Conservation (phyloP, 2,888 invertebrate species). For the Campaea margaritaria region DNA sequence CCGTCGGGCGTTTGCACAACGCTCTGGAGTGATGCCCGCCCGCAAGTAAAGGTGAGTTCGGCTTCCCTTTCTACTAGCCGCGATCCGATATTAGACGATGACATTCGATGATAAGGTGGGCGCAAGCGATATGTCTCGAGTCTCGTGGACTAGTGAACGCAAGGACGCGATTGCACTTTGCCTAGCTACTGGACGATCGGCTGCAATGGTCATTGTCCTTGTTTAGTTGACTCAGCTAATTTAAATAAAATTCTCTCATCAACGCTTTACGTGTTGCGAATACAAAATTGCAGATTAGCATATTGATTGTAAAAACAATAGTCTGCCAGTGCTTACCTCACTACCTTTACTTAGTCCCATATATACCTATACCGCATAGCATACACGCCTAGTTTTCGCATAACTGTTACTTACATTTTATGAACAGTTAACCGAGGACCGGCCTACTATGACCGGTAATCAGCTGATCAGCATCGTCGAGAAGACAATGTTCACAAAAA, state of each 20-base stretch:
- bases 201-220: conserved; percentile 44
- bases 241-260: conserved; percentile 45
- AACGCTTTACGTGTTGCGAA: conserved; percentile 33
- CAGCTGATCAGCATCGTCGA: conserved; percentile 53
- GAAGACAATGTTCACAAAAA: conserved; percentile 28
- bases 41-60: conserved; percentile 73
- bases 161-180: conserved; percentile 68
- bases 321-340: conserved; percentile 31
- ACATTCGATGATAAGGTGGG: conserved; percentile 77
- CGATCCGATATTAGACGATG: conserved; percentile 68
- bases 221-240: conserved; percentile 42
- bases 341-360: not conserved
- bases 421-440: conserved; percentile 50
- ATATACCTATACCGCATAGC: conserved; percentile 18
- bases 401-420: conserved; percentile 46
- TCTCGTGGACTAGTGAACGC: conserved; percentile 71
- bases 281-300: conserved; percentile 33
- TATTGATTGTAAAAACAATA: conserved; percentile 48
- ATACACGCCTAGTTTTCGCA: conserved; percentile 43
- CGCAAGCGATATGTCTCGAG: conserved; percentile 57
- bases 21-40: conserved; percentile 64
- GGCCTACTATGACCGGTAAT: conserved; percentile 49
- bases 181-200: conserved; percentile 53
- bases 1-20: conserved; percentile 45
- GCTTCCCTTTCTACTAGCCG: conserved; percentile 67